Percentiles rank a stretch among this genome's conserved stretches.
Evolutionary conservation across 2,797 vertebrate genomes (phyloP).

Genomic region (Semotilus atromaculatus): DNA sequence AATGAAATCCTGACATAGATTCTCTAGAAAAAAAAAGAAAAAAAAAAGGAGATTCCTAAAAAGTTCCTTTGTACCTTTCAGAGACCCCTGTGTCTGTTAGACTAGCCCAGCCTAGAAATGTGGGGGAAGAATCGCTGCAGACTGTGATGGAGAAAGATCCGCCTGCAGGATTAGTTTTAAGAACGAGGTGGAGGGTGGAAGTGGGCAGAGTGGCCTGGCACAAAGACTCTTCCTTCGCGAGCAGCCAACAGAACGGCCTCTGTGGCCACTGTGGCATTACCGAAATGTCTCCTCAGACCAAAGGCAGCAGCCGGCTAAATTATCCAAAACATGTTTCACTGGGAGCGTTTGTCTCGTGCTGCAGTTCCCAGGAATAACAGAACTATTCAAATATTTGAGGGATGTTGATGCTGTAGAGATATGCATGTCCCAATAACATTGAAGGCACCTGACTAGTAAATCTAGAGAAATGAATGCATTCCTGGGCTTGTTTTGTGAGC

Average conservation of each 20-base stretch:
- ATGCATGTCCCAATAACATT: slow-evolving; percentile 18
- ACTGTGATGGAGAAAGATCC: slow-evolving; percentile 69
- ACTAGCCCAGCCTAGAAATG: slow-evolving; percentile 61
- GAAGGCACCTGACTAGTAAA: slow-evolving; percentile 45
- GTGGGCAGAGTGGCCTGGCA: slow-evolving; percentile 73
- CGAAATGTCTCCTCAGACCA: slow-evolving; percentile 69
- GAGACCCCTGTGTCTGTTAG: slow-evolving; percentile 30
- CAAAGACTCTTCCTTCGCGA: slow-evolving; percentile 67
- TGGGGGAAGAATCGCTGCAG: slow-evolving; percentile 66
- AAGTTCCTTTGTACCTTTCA: slow-evolving; percentile 53
- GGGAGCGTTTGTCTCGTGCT: slow-evolving; percentile 36
- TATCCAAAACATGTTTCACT: slow-evolving; percentile 56
- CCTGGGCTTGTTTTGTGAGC: slow-evolving; percentile 10
- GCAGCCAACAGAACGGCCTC: slow-evolving; percentile 71
- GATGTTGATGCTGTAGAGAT: slow-evolving; percentile 42
- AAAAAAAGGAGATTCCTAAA: slow-evolving; percentile 57
- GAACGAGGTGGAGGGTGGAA: slow-evolving; percentile 72
- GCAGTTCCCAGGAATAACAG: slow-evolving; percentile 49
- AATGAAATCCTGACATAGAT: slow-evolving; percentile 56
- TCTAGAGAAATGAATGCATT: slow-evolving; percentile 7
- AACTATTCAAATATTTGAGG: slow-evolving; percentile 47
- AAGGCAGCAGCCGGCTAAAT: slow-evolving; percentile 59
- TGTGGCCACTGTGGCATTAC: slow-evolving; percentile 69
- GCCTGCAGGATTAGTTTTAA: slow-evolving; percentile 70
- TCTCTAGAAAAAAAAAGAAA: slow-evolving; percentile 46